A percentile compares a stretch with the other conserved stretches of the same genome.
Conservation (phyloP, 1,140 invertebrate genomes). For the Drosophila lowei region DNA sequence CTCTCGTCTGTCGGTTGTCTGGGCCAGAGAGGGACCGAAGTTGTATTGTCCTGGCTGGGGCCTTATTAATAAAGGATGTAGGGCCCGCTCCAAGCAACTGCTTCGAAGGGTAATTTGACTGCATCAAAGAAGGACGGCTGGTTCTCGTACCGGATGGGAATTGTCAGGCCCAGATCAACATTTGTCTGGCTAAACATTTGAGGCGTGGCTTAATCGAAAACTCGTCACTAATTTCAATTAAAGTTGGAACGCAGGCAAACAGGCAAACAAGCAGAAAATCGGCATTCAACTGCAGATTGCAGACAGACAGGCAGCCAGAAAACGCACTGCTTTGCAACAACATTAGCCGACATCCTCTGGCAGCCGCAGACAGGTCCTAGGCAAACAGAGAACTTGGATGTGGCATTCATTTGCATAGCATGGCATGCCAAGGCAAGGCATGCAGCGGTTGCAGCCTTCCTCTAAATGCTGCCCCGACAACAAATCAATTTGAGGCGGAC, state of each 20-base stretch:
- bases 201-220: conserved; percentile 66
- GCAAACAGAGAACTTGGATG: conserved; percentile 50
- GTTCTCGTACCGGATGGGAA: not conserved
- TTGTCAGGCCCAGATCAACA: conserved; percentile 44
- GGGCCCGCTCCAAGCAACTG: conserved; percentile 20
- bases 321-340: conserved; percentile 59
- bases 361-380: conserved; percentile 35
- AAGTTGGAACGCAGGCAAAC: conserved; percentile 64
- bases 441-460: conserved; percentile 13
- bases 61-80: conserved; percentile 61
- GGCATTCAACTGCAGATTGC: conserved; percentile 29
- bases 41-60: conserved; percentile 33
- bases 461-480: conserved; percentile 60
- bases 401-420: conserved; percentile 68
- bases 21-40: conserved; percentile 19
- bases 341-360: conserved; percentile 48
- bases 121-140: conserved; percentile 1
- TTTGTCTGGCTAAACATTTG: conserved; percentile 35
- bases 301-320: conserved; percentile 1
- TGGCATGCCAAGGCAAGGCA: conserved; percentile 4
- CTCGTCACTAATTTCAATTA: conserved; percentile 78
- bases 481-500: conserved; percentile 72
- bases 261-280: conserved; percentile 30
- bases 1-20: conserved; percentile 18
- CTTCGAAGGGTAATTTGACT: conserved; percentile 18